Base-by-base conservation (phyloP, 2,888 invertebrate genomes). In the Parascotia fuliginaria region DNA sequence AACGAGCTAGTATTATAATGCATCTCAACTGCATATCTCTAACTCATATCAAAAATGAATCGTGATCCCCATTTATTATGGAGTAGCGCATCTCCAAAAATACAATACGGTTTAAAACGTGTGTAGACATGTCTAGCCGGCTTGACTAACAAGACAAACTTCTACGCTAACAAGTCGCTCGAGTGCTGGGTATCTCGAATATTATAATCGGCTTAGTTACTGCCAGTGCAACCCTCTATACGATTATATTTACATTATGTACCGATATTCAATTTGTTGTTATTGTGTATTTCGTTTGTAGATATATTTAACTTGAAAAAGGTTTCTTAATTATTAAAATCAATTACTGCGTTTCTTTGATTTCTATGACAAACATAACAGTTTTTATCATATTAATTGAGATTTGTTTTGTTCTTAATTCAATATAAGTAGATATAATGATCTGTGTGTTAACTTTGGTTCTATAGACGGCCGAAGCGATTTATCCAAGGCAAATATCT, bases 191-290 rank as follows among this genome's bases (percentile, higher is more conserved):
- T 60, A 64, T 60, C 56, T 73, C 71, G 74, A 76, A 80, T 79
- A 79, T 77, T 79, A 70, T 83, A 83, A 83, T 81, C 83, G 80
- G 83, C 83, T 83, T 83, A 81, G 79, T 80, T 81, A 77, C 73
- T 73, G 59, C 57, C 62, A 46, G 51, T 59, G 61, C 63, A 63
- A 65, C 77, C 73, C 79, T 78, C 75, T 24, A 54, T 40, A 33
- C 51, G 63, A 65, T 69, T 69, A 69, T 59, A 41, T 9, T 13
- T 54, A 32, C 33, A 43, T 31, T 54, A 41, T 47, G 19, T 47
- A 36, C 33, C 32, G 37, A 45, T 45, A 51, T 45, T 37, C 14
- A 48, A 38, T 32, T 41, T 38, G 16, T 38, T 48, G 37, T 48
- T 47, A 36, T 47, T 31, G 36, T 47, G 31, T 33, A 32, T 15